Evolutionary conservation across 2,888 invertebrate species (phyloP).

Genomic region (Drosophila neotestacea): DNA sequence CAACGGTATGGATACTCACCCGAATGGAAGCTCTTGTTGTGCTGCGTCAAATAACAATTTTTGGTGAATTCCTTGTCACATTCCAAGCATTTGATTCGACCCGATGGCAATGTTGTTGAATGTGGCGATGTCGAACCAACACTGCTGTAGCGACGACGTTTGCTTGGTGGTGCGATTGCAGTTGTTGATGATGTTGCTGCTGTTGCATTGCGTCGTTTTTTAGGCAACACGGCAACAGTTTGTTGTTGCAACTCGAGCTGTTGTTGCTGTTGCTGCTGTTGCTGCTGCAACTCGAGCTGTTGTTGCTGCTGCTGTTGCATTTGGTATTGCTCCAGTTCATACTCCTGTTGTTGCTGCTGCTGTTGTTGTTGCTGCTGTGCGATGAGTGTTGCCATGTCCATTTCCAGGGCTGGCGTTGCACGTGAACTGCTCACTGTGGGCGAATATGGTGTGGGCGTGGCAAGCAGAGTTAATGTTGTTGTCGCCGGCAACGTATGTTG

Average conservation of each 20-base stretch:
- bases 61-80: constrained; percentile 94
- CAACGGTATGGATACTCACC: constrained; percentile 95
- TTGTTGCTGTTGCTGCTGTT: constrained; percentile 39
- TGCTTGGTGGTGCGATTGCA: constrained; percentile 45
- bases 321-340: constrained; percentile 33
- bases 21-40: constrained; percentile 95
- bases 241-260: constrained; percentile 22
- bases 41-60: constrained; percentile 95
- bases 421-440: constrained; percentile 84
- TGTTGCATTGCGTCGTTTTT: constrained; percentile 48
- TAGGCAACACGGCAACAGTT: constrained; percentile 41
- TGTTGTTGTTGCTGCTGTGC: constrained; percentile 48
- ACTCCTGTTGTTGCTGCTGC: constrained; percentile 47
- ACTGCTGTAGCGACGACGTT: constrained; percentile 70
- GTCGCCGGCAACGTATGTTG: constrained; percentile 22
- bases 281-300: constrained; percentile 32
- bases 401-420: constrained; percentile 83
- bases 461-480: constrained; percentile 56
- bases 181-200: constrained; percentile 22
- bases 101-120: constrained; percentile 75
- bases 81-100: constrained; percentile 89
- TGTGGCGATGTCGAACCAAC: constrained; percentile 69
- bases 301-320: constrained; percentile 43
- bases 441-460: constrained; percentile 74
- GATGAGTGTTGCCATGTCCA: constrained; percentile 62